Evolutionary conservation across 37 sponge, comb jelly and placozoan species (phyloP).

Genomic region (Petrosia ficiformis): DNA sequence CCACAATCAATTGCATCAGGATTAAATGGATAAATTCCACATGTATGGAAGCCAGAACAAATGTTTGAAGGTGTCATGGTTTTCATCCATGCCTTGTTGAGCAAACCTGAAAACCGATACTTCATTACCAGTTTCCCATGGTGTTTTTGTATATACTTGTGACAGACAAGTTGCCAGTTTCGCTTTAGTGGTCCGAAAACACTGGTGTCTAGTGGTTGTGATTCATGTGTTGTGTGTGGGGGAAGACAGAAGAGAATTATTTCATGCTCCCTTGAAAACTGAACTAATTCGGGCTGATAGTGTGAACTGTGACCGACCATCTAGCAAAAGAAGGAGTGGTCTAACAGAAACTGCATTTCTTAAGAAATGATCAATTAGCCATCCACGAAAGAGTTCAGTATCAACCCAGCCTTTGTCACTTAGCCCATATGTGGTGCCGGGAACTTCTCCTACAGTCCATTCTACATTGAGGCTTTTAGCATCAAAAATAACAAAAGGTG

Average conservation of each 20-base stretch:
- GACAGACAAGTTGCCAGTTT: slow-evolving; percentile 17
- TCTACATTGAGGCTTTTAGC: slow-evolving; percentile 21
- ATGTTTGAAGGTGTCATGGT: slow-evolving; percentile 19
- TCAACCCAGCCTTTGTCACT: slow-evolving; percentile 36
- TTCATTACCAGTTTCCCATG: slow-evolving; percentile 12
- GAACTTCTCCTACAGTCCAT: slow-evolving; percentile 28
- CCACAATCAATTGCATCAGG: slow-evolving; percentile 16
- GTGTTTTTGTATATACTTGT: slow-evolving; percentile 7
- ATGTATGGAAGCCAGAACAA: slow-evolving; percentile 19
- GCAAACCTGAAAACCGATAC: slow-evolving; percentile 19
- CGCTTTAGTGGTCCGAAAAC: slow-evolving; percentile 16
- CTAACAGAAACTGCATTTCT: neutral
- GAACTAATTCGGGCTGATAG: slow-evolving; percentile 18
- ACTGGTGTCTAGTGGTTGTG: slow-evolving; percentile 26
- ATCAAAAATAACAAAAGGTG: slow-evolving; percentile 40
- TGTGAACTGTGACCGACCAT: slow-evolving; percentile 36
- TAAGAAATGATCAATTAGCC: slow-evolving; percentile 26
- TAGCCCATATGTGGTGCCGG: slow-evolving; percentile 26
- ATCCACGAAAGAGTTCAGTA: slow-evolving; percentile 15
- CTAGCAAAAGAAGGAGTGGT: slow-evolving; percentile 29
- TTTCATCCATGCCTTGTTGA: slow-evolving; percentile 31
- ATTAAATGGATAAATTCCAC: slow-evolving; percentile 42
- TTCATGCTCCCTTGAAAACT: slow-evolving; percentile 11
- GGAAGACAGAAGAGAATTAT: slow-evolving; percentile 11
- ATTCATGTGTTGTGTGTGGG: slow-evolving; percentile 33